Base-by-base conservation (phyloP, 2,113 vertebrate genomes). In the Daubentonia madagascariensis region DNA sequence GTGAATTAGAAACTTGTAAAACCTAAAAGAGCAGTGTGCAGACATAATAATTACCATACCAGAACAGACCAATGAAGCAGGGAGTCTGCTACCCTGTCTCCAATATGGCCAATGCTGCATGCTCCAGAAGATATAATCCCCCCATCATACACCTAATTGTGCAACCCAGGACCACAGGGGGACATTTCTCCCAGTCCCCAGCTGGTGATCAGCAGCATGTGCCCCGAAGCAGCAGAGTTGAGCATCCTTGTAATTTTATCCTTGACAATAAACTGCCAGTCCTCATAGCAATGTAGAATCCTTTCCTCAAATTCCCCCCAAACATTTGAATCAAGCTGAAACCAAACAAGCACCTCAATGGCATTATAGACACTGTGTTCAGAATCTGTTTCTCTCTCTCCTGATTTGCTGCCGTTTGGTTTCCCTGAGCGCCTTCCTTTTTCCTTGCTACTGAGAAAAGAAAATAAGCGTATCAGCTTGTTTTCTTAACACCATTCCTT, bases 1-100 rank as follows among this genome's bases (percentile, higher is more conserved):
- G 79, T 95, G 97, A 96, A 48, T 79, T 57, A 70, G 81, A 96
- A 94, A 97, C 79, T 45, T 96, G 70, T 97, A 86, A 96, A 98
- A 97, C 83, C 88, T 73, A 35, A 67, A 61, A 43, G 57, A 97
- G 57, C 3, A 2, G 73, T 0, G 8, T 32, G 79, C 4, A 3
- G 79, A 96, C 73, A 81, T 57, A 50, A 23, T 72, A 73, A 94
- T 80, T 61, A 75, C 95, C 75, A 89, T 54, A 40, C 43, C 25
- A 43, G 89, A 93, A 80, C 50, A 32, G 73, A 65, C 67, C 75
- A 43, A 48, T 57, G 76, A 70, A 45, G 84, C 63, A 43, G n/a
- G 23, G 83, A 61, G 40, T 79, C 83, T 65, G 85, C n/a, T 84
- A 80, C 85, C 85, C 73, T 87, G 65, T 85, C 78, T 54, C 68